A percentile compares a stretch with the other conserved stretches of the same genome.
These are phyloP conservation scores for Premnoplex brunnescens DNA, from an alignment of 2,797 vertebrate species.

Conservation along the genomic window DNA sequence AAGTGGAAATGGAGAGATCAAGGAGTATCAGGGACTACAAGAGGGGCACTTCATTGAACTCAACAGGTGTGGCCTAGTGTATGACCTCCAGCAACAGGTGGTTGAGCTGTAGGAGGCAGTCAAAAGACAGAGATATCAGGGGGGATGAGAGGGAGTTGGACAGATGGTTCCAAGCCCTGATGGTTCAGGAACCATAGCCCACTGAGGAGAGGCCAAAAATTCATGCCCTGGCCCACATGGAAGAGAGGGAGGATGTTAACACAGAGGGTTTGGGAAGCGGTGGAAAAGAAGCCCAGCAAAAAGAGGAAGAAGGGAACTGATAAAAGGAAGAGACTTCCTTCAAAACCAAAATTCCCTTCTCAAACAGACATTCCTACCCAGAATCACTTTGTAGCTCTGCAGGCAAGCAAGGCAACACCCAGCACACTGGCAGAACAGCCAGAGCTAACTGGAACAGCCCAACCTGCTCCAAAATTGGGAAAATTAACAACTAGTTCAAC, in stretches of 20 bases:
- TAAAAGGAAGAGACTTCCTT: background rate
- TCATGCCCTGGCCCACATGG: background rate
- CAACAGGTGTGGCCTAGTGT: background rate
- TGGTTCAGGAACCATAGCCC: background rate
- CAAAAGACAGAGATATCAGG: background rate
- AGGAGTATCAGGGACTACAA: background rate
- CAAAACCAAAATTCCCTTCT: background rate
- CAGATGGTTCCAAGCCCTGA: rapidly evolving
- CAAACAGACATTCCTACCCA: background rate
- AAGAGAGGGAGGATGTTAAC: background rate
- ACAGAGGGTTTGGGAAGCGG: background rate
- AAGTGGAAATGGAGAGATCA: background rate
- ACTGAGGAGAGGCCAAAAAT: background rate
- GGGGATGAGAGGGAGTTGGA: background rate
- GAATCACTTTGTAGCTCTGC: background rate
- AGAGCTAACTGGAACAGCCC: background rate
- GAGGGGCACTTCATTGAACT: background rate
- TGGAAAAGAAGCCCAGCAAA: background rate
- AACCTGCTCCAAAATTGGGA: background rate
- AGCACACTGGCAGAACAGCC: background rate
- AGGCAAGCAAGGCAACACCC: background rate
- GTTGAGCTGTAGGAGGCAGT: too few relatives aligned
- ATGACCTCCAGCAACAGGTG: background rate
- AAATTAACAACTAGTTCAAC: background rate
- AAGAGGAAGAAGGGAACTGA: background rate